Evolutionary conservation across 2,113 vertebrate genomes (phyloP), one percentile per base, ranked within the genome.

Genomic region (Cyanistes caeruleus): DNA sequence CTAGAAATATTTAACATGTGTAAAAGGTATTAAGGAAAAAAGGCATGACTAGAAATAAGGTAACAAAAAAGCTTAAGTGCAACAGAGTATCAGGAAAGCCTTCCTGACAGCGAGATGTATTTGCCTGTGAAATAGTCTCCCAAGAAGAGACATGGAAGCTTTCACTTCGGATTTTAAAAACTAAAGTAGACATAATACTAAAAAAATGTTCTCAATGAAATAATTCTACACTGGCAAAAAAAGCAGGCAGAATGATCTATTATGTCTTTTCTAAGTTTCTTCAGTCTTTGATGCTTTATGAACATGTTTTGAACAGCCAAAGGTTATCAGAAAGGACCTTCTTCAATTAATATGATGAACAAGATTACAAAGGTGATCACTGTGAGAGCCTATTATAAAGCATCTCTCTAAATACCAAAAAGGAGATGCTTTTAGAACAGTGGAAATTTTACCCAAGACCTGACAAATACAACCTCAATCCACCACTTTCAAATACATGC

Each of bases 91-190:
- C 1, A 0, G 67, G 70, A 94, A 88, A 90, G 87, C 78, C 88
- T 72, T 90, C 79, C 73, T 92, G 88, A 94, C 85, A 94, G 69
- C 0, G 2, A 96, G 83, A 96, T 94, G 20, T 89, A 96, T 96
- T 93, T 92, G 82, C 73, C 64, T 96, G 82, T 78, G 73, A 96
- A 96, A 86, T 11, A 75, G 79, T 81, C n/a, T 95, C 88, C 64
- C 41, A 96, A 88, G 56, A 79, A 95, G 72, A 93, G 30, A 88
- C 46, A 86, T 46, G 44, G 88, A 94, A 93, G 85, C n/a, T 93
- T 95, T 96, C 90, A 89, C 68, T 51, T 68, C 90, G 85, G 92
- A 96, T 95, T 95, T 93, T 87, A 96, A 94, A 93, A 96, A 75
- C 90, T 78, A 37, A 86, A 93, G 79, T 92, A 94, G 90, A 94